These are phyloP conservation scores for Microcebus tavaratra DNA, from an alignment of 2,113 vertebrate genomes.

Conservation along the genomic window DNA sequence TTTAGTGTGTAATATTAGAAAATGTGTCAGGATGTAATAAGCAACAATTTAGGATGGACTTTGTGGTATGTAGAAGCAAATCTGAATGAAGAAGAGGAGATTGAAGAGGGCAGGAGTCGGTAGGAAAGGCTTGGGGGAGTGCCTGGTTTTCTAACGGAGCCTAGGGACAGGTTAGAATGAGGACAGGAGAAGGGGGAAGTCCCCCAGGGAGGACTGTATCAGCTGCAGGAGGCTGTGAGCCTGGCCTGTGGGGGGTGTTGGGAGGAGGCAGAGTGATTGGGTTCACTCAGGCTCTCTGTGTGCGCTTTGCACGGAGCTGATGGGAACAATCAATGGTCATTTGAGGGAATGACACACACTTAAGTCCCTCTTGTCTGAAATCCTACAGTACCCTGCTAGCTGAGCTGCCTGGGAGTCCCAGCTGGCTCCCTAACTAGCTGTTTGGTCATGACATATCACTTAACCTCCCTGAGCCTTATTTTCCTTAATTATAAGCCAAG, in stretches of 20 bases:
- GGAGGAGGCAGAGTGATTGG: constrained; percentile 55
- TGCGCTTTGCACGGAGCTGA: constrained; percentile 27
- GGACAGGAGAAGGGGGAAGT: not conserved
- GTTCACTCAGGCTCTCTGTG: constrained; percentile 55
- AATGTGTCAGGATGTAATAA: not conserved
- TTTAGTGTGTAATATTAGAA: not conserved
- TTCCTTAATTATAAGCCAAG: constrained; percentile 44
- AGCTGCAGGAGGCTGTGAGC: not conserved
- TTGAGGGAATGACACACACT: constrained; percentile 66
- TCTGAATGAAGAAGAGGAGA: constrained; percentile 25
- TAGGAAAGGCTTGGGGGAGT: not conserved
- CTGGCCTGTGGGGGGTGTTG: not conserved
- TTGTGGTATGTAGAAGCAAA: not conserved
- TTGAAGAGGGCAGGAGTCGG: not conserved
- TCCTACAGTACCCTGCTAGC: not conserved
- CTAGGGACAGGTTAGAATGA: not conserved
- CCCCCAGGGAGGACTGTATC: not conserved
- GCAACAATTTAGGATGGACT: not conserved
- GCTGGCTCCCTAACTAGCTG: constrained; percentile 53
- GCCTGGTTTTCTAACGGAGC: not conserved
- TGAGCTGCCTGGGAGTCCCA: constrained; percentile 36
- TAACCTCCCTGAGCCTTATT: constrained; percentile 23
- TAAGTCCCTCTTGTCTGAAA: constrained; percentile 67
- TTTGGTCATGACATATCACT: constrained; percentile 37
- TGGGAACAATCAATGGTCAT: constrained; percentile 69